A percentile compares a stretch with the other conserved stretches of the same genome.
phyloP scores from a whole-genome alignment of 53 echinoderm and acorn worm species.

The Arbacia lixula region DNA sequence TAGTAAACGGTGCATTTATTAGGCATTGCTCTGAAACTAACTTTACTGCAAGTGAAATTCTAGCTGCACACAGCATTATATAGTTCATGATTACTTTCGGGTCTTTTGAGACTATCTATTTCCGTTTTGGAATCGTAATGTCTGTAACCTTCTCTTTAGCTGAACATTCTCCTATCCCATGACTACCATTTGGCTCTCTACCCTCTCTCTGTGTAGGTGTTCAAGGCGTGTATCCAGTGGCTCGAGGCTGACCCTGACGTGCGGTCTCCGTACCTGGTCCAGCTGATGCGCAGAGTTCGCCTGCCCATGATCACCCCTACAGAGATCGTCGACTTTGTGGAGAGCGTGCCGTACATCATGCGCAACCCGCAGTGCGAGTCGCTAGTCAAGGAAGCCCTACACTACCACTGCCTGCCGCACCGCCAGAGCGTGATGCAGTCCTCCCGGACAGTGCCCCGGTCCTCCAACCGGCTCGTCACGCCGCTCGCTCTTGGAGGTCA shows the following conservation, averaged over 20 bases:
- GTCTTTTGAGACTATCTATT: too few species aligned
- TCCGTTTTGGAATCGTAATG: too few species aligned
- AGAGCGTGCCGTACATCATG: conserved; percentile 80
- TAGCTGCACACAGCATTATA: too few species aligned
- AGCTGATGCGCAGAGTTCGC: conserved; percentile 74
- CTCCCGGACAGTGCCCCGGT: conserved; percentile 78
- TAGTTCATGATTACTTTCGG: too few species aligned
- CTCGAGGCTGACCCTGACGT: conserved; percentile 63
- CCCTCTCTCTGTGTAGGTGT: conserved; percentile 11
- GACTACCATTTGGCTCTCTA: neutral
- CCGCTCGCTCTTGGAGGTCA: conserved; percentile 87
- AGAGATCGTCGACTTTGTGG: conserved; percentile 91
- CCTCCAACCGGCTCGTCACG: conserved; percentile 63
- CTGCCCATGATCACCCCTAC: conserved; percentile 87
- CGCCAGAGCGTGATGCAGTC: conserved; percentile 90
- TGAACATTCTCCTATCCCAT: neutral
- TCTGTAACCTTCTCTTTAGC: neutral
- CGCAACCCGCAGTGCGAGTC: conserved; percentile 72
- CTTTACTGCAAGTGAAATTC: too few species aligned
- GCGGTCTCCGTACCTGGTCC: conserved; percentile 51
- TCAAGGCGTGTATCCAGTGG: conserved; percentile 68
- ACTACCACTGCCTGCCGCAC: conserved; percentile 91
- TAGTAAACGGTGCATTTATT: too few species aligned
- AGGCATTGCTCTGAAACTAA: too few species aligned
- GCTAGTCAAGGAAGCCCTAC: conserved; percentile 87